These are phyloP conservation scores for Paedocypris micromegethes DNA, from an alignment of 2,797 vertebrate genomes.

Conservation along the genomic window DNA sequence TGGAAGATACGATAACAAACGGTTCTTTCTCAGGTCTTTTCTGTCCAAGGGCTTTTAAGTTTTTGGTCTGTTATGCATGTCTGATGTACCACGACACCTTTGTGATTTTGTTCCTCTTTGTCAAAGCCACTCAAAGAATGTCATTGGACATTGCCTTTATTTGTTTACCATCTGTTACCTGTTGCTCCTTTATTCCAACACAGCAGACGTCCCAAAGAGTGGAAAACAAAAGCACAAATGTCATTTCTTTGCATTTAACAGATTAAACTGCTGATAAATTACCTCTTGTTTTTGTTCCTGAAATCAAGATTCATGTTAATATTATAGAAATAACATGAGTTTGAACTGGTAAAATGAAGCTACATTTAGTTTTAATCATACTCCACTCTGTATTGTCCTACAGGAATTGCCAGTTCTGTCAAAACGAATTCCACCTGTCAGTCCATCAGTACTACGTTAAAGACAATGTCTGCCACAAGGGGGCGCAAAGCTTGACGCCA, in stretches of 20 bases:
- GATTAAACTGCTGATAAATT: conserved; percentile 28
- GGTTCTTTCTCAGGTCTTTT: conserved; percentile 38
- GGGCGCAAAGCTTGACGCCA: conserved; percentile 10
- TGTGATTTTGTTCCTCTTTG: conserved; percentile 1
- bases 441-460: neutral
- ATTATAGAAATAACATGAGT: too few species aligned
- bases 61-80: conserved; percentile 17
- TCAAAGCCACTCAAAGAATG: conserved; percentile 18
- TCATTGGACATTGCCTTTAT: neutral
- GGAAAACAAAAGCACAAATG: conserved; percentile 25
- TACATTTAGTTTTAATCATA: neutral
- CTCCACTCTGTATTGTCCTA: conserved; percentile 17
- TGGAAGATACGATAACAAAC: conserved; percentile 12
- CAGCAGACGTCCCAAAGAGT: conserved; percentile 16
- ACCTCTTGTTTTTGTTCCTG: neutral
- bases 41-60: conserved; percentile 10
- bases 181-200: conserved; percentile 5
- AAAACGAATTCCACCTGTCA: conserved; percentile 9
- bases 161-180: conserved; percentile 17
- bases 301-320: neutral
- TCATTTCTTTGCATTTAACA: conserved; percentile 23
- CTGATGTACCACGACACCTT: conserved; percentile 19
- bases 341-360: too few species aligned
- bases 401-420: conserved; percentile 1
- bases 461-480: conserved; percentile 11